Evolutionary conservation across 2,797 vertebrate genomes (phyloP), one percentile per base, ranked within the genome.

Genomic region (Falco naumanni): DNA sequence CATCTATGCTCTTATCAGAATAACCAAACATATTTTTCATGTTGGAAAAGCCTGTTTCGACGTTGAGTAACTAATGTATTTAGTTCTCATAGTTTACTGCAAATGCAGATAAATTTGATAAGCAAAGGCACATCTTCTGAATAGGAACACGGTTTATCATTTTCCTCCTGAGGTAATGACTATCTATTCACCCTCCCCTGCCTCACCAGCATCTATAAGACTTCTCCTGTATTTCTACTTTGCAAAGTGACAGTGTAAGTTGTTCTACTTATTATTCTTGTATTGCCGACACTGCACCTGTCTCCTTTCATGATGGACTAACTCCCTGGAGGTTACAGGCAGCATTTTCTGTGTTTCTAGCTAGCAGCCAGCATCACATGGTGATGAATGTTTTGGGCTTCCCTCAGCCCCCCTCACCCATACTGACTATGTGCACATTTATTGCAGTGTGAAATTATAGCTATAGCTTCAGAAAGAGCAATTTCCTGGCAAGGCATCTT

Each of bases 231-330:
- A 76, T 89, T 91, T 86, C 86, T 80, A 63, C 1, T 45, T 45
- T 18, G 3, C 63, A 79, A 90, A 94, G 84, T 93, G 95, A 95
- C 78, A 87, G 68, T 69, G 79, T 78, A 87, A 60, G 51, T 96
- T 85, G 10, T 85, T 96, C 60, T 90, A 80, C 81, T 97, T 95
- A 59, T 85, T 94, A 93, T 96, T 96, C 78, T 54, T 90, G 81
- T 77, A 79, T 87, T 89, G 56, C 80, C 74, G 66, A 60, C 70
- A 45, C 80, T 78, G 80, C 2, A 1, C 80, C 92, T 96, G 87
- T 96, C 93, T 65, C 48, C 93, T 94, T 93, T 82, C 95, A 96
- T 96, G 96, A 97, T 96, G 85, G 78, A 94, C 83, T 96, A 57
- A 93, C 82, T 97, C 96, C 86, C 85, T 90, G 79, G 81, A 96